A percentile compares a stretch with the other conserved stretches of the same genome.
These are phyloP conservation scores for Polypedilum vanderplanki DNA, from an alignment of 1,140 invertebrate genomes.

Conservation along the genomic window DNA sequence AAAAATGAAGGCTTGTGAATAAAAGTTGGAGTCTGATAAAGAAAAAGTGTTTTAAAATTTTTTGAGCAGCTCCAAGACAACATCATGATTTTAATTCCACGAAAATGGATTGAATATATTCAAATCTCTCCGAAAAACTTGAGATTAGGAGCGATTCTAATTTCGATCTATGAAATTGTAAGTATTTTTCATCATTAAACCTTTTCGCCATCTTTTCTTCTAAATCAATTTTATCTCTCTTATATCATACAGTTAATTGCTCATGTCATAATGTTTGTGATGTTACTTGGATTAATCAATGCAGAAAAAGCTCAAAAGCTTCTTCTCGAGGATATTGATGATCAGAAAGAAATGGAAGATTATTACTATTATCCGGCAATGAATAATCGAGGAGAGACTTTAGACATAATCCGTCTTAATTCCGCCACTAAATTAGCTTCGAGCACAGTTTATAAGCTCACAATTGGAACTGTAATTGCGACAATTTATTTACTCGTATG, in stretches of 20 bases:
- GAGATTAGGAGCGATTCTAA: slow-evolving; percentile 39
- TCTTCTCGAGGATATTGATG: slow-evolving; percentile 39
- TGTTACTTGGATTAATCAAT: slow-evolving; percentile 40
- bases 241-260: slow-evolving; percentile 37
- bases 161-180: slow-evolving; percentile 42
- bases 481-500: slow-evolving; percentile 37
- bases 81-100: slow-evolving; percentile 12
- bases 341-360: slow-evolving; percentile 40
- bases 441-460: slow-evolving; percentile 39
- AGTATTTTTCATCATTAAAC: slow-evolving; percentile 32
- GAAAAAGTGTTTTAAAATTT: background rate
- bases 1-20: slow-evolving; percentile 26
- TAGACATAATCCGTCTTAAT: slow-evolving; percentile 39
- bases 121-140: slow-evolving; percentile 38
- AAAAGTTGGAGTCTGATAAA: background rate
- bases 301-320: slow-evolving; percentile 41
- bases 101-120: background rate
- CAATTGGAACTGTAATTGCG: slow-evolving; percentile 35
- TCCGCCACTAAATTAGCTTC: slow-evolving; percentile 39
- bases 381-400: slow-evolving; percentile 31
- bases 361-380: slow-evolving; percentile 39
- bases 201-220: background rate
- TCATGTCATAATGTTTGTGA: slow-evolving; percentile 39
- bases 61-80: background rate
- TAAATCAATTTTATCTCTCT: background rate